Evolutionary conservation across 2,113 vertebrate genomes (phyloP), one percentile per base, ranked within the genome.

Genomic region (Cathartes aura): DNA sequence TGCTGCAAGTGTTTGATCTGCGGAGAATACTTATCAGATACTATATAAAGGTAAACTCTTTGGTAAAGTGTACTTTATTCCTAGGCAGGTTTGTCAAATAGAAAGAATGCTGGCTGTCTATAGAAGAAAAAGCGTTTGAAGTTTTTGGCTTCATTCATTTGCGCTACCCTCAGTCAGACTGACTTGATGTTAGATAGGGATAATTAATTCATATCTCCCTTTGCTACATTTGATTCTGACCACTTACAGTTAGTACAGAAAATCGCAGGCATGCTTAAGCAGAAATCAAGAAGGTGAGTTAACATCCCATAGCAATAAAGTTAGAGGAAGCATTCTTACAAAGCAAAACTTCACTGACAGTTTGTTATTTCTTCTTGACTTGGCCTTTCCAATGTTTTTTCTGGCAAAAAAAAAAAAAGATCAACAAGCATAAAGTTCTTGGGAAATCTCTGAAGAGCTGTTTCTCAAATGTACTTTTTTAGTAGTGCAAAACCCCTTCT

Each of bases 1-100:
- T 99, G 99, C 98, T 99, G 90, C 99, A 99, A 70, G 99, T 99
- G 78, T 99, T 99, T 4, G 99, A 99, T 63, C 99, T 99, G 47
- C 98, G 99, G 45, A 99, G 99, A 97, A 98, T 99, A 68, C 99
- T 99, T 30, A 98, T 99, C 97, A 99, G 99, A 87, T 99, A 99
- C 97, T 99, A 99, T 50, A 94, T 99, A 83, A 99, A 99, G 99
- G 99, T 99, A 98, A 71, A 27, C 30, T 4, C 36, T 24, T 17
- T 1, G 58, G 11, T 8, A 4, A 53, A 45, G 56, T 4, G 16
- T 21, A 1, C 74, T 58, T 14, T 40, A 7, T 30, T 88, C 32
- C 45, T 40, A 7, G 52, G 60, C 47, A 36, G 40, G 5, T 19
- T 72, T 32, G 36, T 76, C 66, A 82, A 40, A 53, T 8, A 50